Evolutionary conservation across 2,113 vertebrate genomes (phyloP).

Genomic region (Xenotilapia leptura): DNA sequence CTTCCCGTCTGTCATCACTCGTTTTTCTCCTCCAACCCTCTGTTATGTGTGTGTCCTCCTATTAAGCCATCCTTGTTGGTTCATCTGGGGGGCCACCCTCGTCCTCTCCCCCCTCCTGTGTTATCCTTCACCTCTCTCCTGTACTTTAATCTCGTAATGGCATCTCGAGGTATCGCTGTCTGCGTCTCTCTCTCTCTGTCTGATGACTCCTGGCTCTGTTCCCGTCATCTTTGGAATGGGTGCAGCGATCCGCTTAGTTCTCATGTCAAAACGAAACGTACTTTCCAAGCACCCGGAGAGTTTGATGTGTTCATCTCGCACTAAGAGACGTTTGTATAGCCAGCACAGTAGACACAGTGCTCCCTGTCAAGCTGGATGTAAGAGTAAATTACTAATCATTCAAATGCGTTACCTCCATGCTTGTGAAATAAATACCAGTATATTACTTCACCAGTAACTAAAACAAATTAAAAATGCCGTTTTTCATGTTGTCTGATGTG

Average conservation of each 20-base stretch:
- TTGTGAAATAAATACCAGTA: too few relatives aligned
- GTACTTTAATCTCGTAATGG: slow-evolving; percentile 53
- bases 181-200: background rate
- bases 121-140: background rate
- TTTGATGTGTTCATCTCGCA: background rate
- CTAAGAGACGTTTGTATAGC: background rate
- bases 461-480: background rate
- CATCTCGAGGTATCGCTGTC: slow-evolving; percentile 7
- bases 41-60: background rate
- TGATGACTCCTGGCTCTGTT: background rate
- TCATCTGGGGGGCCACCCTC: background rate
- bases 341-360: background rate
- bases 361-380: background rate
- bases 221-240: background rate
- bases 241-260: background rate
- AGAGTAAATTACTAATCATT: background rate
- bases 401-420: background rate
- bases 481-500: background rate
- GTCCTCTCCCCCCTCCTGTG: background rate
- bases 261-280: slow-evolving; percentile 18
- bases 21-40: background rate
- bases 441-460: background rate
- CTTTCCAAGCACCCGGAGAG: background rate
- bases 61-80: slow-evolving; percentile 22
- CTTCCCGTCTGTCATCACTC: background rate